A percentile compares a stretch with the other conserved stretches of the same genome.
These are phyloP conservation scores for Ephialtes manifestator DNA, from an alignment of 2,888 invertebrate genomes.

Conservation along the genomic window DNA sequence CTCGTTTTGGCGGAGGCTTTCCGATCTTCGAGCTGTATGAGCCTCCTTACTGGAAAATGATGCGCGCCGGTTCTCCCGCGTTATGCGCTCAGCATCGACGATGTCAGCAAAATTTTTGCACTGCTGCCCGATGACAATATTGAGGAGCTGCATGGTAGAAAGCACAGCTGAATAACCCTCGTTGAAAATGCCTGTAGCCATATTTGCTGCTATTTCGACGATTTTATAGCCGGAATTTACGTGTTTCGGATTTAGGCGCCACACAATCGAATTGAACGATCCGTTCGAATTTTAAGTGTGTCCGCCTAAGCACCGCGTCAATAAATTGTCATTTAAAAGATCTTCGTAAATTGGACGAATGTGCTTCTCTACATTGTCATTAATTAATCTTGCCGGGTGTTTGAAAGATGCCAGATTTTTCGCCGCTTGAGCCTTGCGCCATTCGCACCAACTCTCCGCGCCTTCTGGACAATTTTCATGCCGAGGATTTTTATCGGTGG, in stretches of 20 bases:
- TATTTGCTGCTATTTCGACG: constrained; percentile 27
- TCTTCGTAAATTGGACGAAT: constrained; percentile 20
- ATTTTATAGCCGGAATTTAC: constrained; percentile 35
- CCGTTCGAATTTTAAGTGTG: constrained; percentile 25
- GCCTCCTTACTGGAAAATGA: no score
- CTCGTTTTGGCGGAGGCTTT: no score
- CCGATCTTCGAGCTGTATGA: no score
- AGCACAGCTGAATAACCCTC: constrained; percentile 35
- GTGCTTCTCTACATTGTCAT: constrained; percentile 15
- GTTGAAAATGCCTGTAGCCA: constrained; percentile 39
- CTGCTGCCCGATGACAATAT: no score
- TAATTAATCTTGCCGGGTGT: constrained; percentile 20
- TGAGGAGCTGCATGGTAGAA: background rate
- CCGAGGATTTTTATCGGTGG: constrained; percentile 53
- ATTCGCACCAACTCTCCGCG: constrained; percentile 55
- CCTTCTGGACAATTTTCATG: constrained; percentile 57
- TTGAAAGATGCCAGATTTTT: constrained; percentile 39
- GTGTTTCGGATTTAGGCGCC: constrained; percentile 35
- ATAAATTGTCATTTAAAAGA: background rate
- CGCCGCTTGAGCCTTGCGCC: constrained; percentile 52
- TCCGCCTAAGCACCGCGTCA: constrained; percentile 14
- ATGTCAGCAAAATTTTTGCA: no score
- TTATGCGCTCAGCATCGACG: no score
- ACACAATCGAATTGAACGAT: constrained; percentile 8
- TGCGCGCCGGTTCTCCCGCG: no score